Evolutionary conservation across 2,888 invertebrate genomes (phyloP).

Genomic region (Sipha maydis): DNA sequence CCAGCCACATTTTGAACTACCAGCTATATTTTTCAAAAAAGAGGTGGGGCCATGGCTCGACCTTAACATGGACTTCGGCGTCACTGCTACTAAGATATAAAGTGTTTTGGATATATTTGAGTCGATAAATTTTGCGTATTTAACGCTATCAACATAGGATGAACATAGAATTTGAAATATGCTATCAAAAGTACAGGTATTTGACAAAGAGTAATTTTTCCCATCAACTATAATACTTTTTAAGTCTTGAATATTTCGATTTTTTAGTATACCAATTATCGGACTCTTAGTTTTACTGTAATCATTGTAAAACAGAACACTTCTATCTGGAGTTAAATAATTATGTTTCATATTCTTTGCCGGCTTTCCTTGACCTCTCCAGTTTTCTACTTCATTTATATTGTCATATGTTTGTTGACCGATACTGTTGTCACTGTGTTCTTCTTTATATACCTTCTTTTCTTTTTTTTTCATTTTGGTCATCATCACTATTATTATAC

Average conservation of each 20-base stretch:
- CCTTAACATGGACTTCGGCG: too few relatives aligned
- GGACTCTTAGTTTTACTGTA: neutral
- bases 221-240: neutral
- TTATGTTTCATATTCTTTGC: neutral
- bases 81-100: neutral
- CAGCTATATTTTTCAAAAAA: too few relatives aligned
- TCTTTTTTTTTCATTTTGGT: neutral
- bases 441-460: neutral
- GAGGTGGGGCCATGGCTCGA: too few relatives aligned
- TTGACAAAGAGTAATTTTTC: neutral
- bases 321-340: constrained; percentile 10
- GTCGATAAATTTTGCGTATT: neutral
- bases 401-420: neutral
- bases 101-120: neutral
- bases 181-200: constrained; percentile 21
- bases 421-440: too few relatives aligned
- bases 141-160: neutral
- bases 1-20: too few relatives aligned
- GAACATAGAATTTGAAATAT: constrained; percentile 7
- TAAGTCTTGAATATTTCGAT: neutral
- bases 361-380: neutral
- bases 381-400: neutral
- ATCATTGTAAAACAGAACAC: constrained; percentile 1
- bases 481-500: neutral
- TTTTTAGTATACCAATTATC: neutral